Conservation (phyloP, 2,888 invertebrate species). For the Agrochola circellaris region DNA sequence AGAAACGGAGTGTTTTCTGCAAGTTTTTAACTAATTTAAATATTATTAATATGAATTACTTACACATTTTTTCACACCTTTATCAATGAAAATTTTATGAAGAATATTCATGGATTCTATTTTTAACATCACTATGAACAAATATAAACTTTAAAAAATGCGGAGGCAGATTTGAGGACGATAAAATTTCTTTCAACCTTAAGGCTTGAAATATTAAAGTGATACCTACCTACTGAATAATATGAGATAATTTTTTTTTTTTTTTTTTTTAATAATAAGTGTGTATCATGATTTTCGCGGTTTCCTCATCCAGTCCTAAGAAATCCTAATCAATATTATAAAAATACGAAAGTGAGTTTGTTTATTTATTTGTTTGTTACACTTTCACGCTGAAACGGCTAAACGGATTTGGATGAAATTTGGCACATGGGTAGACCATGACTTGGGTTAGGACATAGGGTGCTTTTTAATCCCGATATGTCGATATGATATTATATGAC, state of each 20-base stretch:
- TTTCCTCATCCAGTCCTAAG: constrained; percentile 13
- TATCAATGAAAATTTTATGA: neutral
- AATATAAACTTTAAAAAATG: neutral
- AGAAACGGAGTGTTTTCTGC: constrained; percentile 7
- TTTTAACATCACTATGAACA: neutral
- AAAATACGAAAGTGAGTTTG: too few species aligned
- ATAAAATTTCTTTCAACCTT: too few species aligned
- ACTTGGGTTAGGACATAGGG: too few species aligned
- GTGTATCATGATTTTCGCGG: neutral
- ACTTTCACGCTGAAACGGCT: too few species aligned
- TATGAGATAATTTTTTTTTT: too few species aligned
- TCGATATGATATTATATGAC: too few species aligned
- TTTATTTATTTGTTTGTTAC: too few species aligned
- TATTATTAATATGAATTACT: constrained; percentile 20
- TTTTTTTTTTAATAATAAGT: too few species aligned
- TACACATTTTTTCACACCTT: neutral
- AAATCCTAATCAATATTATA: constrained; percentile 6
- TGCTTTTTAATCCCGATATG: too few species aligned
- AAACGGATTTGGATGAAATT: too few species aligned
- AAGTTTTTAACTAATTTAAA: constrained; percentile 45
- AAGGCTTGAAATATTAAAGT: too few species aligned
- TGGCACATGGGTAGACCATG: too few species aligned
- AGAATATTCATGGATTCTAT: constrained; percentile 2
- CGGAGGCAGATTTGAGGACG: neutral
- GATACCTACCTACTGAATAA: neutral